Percentiles rank a stretch among this genome's conserved stretches.
Conservation (phyloP, 2,797 vertebrate genomes). For the Sebastes matsubarae region DNA sequence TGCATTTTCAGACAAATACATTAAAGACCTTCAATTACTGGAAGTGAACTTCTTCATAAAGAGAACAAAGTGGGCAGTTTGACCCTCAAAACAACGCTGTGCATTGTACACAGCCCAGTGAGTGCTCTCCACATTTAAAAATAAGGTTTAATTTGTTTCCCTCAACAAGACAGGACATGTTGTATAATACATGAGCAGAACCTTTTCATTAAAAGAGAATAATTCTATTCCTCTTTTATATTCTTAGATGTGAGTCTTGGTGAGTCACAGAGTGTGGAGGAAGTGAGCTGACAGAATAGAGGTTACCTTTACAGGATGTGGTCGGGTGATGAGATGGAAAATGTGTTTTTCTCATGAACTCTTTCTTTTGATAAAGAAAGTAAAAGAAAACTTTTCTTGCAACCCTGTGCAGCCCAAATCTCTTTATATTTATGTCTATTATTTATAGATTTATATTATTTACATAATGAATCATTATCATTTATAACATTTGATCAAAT, state of each 20-base stretch:
- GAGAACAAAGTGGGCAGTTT: background rate
- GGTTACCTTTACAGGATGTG: slow-evolving; percentile 19
- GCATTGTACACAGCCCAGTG: background rate
- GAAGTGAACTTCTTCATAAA: slow-evolving; percentile 1
- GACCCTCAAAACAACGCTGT: background rate
- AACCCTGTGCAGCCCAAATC: background rate
- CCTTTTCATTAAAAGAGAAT: background rate
- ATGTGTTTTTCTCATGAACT: background rate
- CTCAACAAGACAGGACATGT: background rate
- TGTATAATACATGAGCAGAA: background rate
- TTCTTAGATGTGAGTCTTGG: background rate
- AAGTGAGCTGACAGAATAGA: background rate
- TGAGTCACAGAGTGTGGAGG: background rate
- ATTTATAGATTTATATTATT: background rate
- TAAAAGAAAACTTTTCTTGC: background rate
- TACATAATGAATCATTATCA: background rate
- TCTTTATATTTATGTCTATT: background rate
- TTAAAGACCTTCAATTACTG: background rate
- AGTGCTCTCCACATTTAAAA: background rate
- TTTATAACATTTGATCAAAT: background rate
- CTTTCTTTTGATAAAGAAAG: background rate
- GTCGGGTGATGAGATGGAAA: background rate
- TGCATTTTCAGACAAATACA: background rate
- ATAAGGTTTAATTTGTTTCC: background rate
- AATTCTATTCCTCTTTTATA: background rate